These are phyloP conservation scores for Lynx canadensis DNA, from an alignment of 2,113 vertebrate species.

Conservation along the genomic window DNA sequence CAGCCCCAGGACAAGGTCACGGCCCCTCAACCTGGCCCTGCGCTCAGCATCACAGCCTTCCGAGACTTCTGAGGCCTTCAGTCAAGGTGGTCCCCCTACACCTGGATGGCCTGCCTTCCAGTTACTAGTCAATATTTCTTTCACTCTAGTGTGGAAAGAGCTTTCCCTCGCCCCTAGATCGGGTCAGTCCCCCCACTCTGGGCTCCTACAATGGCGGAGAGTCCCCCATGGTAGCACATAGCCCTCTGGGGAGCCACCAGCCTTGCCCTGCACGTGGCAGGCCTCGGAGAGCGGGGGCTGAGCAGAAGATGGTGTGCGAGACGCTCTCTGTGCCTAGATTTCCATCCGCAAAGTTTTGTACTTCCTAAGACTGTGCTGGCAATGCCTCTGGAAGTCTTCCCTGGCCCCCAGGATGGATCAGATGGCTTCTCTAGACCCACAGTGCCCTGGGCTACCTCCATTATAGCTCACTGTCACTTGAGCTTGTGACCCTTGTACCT, in stretches of 20 bases:
- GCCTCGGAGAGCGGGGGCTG: not conserved
- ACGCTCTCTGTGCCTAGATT: not conserved
- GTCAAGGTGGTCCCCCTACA: not conserved
- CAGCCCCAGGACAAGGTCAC: not conserved
- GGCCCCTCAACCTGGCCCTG: not conserved
- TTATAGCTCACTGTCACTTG: not conserved
- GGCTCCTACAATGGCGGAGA: not conserved
- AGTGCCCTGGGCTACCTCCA: not conserved
- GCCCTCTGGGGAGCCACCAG: not conserved
- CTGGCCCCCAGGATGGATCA: too few species aligned
- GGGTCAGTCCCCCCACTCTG: not conserved
- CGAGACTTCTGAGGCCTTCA: not conserved
- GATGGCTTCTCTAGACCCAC: not conserved
- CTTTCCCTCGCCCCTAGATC: too few species aligned
- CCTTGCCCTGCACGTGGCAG: not conserved
- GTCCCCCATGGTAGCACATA: not conserved
- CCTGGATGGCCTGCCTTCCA: not conserved
- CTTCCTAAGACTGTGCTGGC: not conserved
- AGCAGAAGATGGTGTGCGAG: not conserved
- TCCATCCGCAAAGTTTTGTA: fast-evolving
- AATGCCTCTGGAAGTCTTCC: not conserved
- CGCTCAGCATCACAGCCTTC: not conserved
- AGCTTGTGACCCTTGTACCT: not conserved
- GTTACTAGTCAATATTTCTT: not conserved
- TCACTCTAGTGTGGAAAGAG: not conserved